Evolutionary conservation across 2,797 vertebrate species (phyloP).

Genomic region (Okamejei kenojei): DNA sequence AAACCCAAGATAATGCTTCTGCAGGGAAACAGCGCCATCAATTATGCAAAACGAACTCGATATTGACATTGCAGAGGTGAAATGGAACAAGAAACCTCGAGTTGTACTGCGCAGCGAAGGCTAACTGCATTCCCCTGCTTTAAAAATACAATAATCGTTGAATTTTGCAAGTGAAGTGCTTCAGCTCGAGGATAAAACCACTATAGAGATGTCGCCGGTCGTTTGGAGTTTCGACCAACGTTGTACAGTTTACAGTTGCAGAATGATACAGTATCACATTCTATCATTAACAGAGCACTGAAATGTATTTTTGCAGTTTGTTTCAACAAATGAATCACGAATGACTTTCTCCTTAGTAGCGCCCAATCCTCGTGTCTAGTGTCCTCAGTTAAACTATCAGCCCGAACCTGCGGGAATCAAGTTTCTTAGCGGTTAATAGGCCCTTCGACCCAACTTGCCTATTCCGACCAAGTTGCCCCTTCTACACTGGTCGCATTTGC

Average conservation of each 20-base stretch:
- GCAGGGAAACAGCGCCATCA: neutral
- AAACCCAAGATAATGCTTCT: neutral
- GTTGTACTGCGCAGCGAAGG: neutral
- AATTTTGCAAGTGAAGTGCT: neutral
- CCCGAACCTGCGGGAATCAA: neutral
- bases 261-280: neutral
- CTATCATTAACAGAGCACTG: neutral
- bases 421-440: neutral
- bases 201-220: neutral
- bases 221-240: too few relatives aligned
- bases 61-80: constrained; percentile 33
- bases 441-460: too few relatives aligned
- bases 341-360: neutral
- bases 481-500: too few relatives aligned
- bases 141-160: neutral
- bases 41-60: constrained; percentile 16
- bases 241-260: neutral
- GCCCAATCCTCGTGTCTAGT: neutral
- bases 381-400: neutral
- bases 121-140: neutral
- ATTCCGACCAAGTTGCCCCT: too few relatives aligned
- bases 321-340: neutral
- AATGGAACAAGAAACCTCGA: constrained; percentile 29
- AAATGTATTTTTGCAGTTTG: neutral
- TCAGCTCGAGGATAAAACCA: neutral